phyloP scores from a whole-genome alignment of 2,888 invertebrate species.

The Octodonta nipae region DNA sequence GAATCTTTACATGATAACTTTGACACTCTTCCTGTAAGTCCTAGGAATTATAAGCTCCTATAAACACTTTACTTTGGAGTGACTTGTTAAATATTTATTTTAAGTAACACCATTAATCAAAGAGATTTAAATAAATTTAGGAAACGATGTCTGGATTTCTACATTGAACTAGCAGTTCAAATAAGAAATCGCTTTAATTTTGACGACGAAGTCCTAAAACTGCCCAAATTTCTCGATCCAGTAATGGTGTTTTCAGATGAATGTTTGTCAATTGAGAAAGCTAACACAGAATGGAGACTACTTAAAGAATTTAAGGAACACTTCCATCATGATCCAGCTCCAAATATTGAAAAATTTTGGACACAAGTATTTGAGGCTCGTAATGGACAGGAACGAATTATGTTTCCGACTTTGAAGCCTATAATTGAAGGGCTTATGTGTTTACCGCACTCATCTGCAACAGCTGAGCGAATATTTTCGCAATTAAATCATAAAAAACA shows the following conservation, averaged over 20 bases:
- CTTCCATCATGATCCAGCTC: too few relatives aligned
- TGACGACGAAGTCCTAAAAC: too few relatives aligned
- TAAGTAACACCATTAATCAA: background rate
- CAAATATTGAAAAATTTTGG: too few relatives aligned
- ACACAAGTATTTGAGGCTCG: background rate
- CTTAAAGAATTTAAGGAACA: too few relatives aligned
- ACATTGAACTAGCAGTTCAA: background rate
- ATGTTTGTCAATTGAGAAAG: background rate
- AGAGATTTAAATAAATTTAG: background rate
- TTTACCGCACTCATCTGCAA: background rate
- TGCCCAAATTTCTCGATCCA: background rate
- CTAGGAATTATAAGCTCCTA: too few relatives aligned
- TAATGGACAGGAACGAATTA: background rate
- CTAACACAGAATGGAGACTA: background rate
- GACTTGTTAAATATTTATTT: too few relatives aligned
- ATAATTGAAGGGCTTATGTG: background rate
- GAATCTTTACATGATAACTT: too few relatives aligned
- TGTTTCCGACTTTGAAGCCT: background rate
- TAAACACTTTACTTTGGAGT: too few relatives aligned
- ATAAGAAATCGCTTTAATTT: background rate
- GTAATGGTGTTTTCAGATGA: background rate
- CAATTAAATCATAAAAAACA: background rate
- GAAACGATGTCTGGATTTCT: background rate
- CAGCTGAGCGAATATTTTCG: background rate
- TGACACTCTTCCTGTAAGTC: too few relatives aligned